Base-by-base conservation (phyloP, 2,113 vertebrate genomes). In the Solenodon paradoxus region DNA sequence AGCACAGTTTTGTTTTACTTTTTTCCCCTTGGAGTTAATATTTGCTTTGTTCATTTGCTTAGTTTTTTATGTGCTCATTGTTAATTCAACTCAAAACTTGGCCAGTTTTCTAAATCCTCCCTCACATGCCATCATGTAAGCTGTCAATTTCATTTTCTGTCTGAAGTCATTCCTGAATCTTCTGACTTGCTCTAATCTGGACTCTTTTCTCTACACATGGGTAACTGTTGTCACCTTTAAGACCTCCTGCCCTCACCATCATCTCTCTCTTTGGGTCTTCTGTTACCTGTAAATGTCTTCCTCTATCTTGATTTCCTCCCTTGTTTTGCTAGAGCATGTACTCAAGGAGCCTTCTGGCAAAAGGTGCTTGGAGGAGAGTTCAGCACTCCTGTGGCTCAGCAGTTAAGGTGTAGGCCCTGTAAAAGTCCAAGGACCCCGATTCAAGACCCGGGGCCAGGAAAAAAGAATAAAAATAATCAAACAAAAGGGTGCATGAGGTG, bases 21-120 rank as follows among this genome's bases (percentile, higher is more conserved):
- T 71, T 95, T 88, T 97, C 91, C n/a, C 45, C 28, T 88, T 28
- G 9, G 53, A 71, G 61, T 91, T 91, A 81, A 45, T 80, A 83
- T 71, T 81, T 78, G 53, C 40, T 83, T 84, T 47, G 30, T 68
- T 80, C 45, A 61, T 40, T 93, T 86, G 40, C 38, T 88, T 81
- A 53, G 64, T 49, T 79, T 69, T 71, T 15, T 80, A 71, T 35
- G 10, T 92, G 22, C 8, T 90, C 35, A 11, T 77, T 16, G 20
- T 49, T 90, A 78, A 86, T 97, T 92, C 13, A 81, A 19, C 38
- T 28, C 28, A 63, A 32, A 61, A 61, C 7, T 63, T 63, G 26
- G 26, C 38, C 16, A 17, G 35, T 57, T 93, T 91, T 85, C 66
- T 20, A 22, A 81, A 51, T 71, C 38, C 89, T 82, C 12, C 32